Evolutionary conservation across 2,113 vertebrate genomes (phyloP).

Genomic region (Poicephalus gulielmi): DNA sequence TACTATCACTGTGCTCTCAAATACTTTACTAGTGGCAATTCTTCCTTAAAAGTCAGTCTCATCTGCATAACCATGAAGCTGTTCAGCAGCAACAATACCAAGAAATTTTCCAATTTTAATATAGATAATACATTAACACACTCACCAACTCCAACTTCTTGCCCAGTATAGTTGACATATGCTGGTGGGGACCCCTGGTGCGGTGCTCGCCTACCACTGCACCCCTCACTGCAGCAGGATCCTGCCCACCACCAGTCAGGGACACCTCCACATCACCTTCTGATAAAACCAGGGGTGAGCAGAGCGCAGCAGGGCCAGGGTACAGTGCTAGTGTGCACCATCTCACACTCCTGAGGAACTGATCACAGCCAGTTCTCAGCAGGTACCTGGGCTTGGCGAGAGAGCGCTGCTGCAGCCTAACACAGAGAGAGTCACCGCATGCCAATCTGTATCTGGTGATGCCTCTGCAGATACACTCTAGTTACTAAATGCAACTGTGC

Average conservation of each 20-base stretch:
- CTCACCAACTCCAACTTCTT: not conserved
- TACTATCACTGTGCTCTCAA: not conserved
- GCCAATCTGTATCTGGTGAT: not conserved
- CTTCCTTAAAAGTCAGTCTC: not conserved
- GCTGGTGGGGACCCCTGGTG: not conserved
- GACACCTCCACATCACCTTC: accelerated
- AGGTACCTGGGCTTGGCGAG: not conserved
- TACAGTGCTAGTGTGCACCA: not conserved
- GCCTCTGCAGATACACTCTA: not conserved
- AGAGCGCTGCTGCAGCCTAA: not conserved
- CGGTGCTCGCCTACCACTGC: accelerated
- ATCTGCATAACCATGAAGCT: not conserved
- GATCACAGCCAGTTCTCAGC: not conserved
- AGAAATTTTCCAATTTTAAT: not conserved
- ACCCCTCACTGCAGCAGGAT: not conserved
- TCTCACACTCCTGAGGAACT: not conserved
- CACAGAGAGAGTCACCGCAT: accelerated
- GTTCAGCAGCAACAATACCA: not conserved
- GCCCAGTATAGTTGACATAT: not conserved
- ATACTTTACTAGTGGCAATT: not conserved
- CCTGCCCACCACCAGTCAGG: accelerated
- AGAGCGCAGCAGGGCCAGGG: not conserved
- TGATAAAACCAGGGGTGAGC: not conserved
- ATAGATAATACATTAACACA: not conserved
- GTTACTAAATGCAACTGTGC: not conserved